phyloP scores from a whole-genome alignment of 2,888 invertebrate species.

The Apeira syringaria region DNA sequence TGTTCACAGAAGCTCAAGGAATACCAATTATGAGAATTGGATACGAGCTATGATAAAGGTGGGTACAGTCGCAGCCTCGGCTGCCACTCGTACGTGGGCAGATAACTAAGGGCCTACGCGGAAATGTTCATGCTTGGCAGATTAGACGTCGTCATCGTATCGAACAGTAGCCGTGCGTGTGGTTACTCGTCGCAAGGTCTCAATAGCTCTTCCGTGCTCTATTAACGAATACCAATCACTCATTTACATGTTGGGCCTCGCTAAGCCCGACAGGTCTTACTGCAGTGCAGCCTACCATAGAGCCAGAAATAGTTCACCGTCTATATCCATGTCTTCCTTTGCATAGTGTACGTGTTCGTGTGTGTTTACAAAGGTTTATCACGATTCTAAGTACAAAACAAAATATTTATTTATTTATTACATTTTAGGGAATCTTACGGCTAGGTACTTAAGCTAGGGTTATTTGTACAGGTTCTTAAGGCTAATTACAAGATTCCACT shows the following conservation, averaged over 20 bases:
- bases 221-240: constrained; percentile 2
- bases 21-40: constrained; percentile 61
- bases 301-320: too few relatives aligned
- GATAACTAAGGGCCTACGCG: constrained; percentile 72
- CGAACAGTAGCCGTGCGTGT: constrained; percentile 41
- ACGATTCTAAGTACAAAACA: too few relatives aligned
- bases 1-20: constrained; percentile 55
- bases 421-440: too few relatives aligned
- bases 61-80: constrained; percentile 59
- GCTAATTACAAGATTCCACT: too few relatives aligned
- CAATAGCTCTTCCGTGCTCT: constrained; percentile 37
- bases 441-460: too few relatives aligned
- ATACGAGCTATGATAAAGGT: constrained; percentile 49
- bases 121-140: constrained; percentile 55
- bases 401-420: too few relatives aligned
- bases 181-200: constrained; percentile 36
- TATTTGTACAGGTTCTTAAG: too few relatives aligned
- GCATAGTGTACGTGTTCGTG: too few relatives aligned
- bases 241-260: background rate
- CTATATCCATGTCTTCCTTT: too few relatives aligned
- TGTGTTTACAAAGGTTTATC: too few relatives aligned
- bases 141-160: constrained; percentile 44
- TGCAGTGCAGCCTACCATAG: too few relatives aligned
- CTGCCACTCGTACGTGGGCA: constrained; percentile 60
- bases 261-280: too few relatives aligned